A percentile compares a stretch with the other conserved stretches of the same genome.
Conservation (phyloP, 2,113 vertebrate genomes). For the Narcine bancroftii region DNA sequence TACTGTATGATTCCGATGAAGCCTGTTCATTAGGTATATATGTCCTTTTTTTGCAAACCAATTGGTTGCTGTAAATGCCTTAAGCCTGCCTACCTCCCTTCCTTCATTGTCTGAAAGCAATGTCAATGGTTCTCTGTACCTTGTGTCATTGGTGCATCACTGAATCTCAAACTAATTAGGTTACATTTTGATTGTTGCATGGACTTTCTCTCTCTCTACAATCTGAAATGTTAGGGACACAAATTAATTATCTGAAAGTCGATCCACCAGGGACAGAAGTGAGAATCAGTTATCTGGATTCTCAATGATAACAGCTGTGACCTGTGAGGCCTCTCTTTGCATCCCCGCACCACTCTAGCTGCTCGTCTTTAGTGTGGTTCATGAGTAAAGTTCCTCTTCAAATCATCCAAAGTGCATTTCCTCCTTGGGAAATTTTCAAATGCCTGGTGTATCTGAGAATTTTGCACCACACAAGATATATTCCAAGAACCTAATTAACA, state of each 20-base stretch:
- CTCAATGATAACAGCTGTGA: background rate
- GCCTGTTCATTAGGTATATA: background rate
- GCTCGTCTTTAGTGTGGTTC: background rate
- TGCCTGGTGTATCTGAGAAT: background rate
- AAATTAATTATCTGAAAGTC: background rate
- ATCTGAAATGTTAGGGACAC: background rate
- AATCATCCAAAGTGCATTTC: background rate
- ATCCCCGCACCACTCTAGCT: background rate
- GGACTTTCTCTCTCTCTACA: background rate
- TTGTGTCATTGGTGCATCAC: background rate
- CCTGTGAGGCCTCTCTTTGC: background rate
- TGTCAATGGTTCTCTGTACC: background rate
- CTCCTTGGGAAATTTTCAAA: background rate
- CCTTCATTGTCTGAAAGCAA: background rate
- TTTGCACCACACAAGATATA: background rate
- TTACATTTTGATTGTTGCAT: background rate
- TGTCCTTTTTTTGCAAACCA: background rate
- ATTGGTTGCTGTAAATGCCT: background rate
- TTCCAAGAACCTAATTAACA: background rate
- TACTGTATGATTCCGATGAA: too few species aligned
- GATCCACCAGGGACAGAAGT: background rate
- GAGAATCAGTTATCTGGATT: background rate
- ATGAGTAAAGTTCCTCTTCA: background rate
- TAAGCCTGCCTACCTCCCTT: too few species aligned
- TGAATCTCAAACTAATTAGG: slow-evolving; percentile 18